Evolutionary conservation across 92 coral and sea anemone genomes (phyloP).

Genomic region (Montipora capitata): DNA sequence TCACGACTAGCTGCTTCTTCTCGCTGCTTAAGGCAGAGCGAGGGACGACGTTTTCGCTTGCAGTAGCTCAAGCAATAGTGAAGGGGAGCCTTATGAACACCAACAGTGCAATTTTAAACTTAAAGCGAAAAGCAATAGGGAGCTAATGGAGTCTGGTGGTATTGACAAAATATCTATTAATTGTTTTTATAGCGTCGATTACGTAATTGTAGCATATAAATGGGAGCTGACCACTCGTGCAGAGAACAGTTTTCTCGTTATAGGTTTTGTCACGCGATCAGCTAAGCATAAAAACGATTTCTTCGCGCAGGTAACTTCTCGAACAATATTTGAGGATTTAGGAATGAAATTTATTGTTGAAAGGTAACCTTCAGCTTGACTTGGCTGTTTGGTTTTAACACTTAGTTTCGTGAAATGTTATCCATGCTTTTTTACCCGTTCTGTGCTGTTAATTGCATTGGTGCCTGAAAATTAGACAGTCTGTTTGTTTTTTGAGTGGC

Average conservation of each 20-base stretch:
- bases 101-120: too few relatives aligned
- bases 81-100: too few relatives aligned
- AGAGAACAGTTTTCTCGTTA: not conserved
- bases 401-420: not conserved
- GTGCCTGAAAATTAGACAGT: not conserved
- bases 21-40: too few relatives aligned
- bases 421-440: not conserved
- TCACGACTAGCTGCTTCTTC: too few relatives aligned
- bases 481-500: not conserved
- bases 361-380: not conserved
- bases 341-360: too few relatives aligned
- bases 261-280: not conserved
- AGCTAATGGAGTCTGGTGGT: too few relatives aligned
- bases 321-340: not conserved
- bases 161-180: too few relatives aligned
- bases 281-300: not conserved
- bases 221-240: not conserved
- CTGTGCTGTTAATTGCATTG: slow-evolving; percentile 31
- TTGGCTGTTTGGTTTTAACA: not conserved
- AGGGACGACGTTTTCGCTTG: too few relatives aligned
- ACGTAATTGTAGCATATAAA: too few relatives aligned
- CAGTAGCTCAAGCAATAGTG: too few relatives aligned
- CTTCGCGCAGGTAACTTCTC: not conserved
- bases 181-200: too few relatives aligned
- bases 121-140: too few relatives aligned